phyloP scores from a whole-genome alignment of 2,797 vertebrate species.

The Etheostoma nigrum region DNA sequence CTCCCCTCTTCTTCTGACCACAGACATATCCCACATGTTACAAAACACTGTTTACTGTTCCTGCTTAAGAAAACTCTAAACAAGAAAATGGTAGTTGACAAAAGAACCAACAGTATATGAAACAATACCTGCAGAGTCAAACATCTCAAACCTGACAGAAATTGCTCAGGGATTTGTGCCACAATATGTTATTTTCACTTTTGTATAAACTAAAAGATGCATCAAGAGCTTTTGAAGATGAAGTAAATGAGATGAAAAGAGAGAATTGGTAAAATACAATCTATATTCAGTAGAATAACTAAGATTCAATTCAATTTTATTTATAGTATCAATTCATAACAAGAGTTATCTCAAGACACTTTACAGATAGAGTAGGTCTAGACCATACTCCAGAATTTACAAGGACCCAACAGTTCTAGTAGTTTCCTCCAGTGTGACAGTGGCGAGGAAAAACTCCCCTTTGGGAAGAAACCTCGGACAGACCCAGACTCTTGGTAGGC shows the following conservation, averaged over 20 bases:
- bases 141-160: neutral
- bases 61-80: neutral
- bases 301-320: no score
- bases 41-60: neutral
- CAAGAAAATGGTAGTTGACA: neutral
- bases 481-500: no score
- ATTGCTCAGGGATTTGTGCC: neutral
- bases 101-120: neutral
- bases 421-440: no score
- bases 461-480: no score
- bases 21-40: neutral
- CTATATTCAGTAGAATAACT: no score
- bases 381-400: no score
- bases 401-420: no score
- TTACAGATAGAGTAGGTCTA: no score
- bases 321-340: no score
- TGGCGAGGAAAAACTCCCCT: no score
- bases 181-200: neutral
- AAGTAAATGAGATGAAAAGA: neutral
- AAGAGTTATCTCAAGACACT: no score
- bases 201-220: neutral
- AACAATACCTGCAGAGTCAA: neutral
- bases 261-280: neutral
- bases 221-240: neutral
- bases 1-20: neutral